phyloP scores from a whole-genome alignment of 2,113 vertebrate genomes.

The Anser cygnoides region DNA sequence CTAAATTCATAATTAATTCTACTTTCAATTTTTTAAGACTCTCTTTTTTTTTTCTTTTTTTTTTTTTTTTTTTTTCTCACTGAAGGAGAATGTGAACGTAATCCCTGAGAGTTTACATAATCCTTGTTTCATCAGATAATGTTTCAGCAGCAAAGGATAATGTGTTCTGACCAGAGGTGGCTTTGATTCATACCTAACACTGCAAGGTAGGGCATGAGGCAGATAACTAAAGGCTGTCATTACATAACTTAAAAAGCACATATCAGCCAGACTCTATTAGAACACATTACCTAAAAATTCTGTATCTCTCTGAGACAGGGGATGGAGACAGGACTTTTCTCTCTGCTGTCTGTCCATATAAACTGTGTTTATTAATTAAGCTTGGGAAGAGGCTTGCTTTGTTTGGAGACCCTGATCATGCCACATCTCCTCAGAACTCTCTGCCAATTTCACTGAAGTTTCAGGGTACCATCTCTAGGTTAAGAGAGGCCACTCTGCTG shows the following conservation, averaged over 20 bases:
- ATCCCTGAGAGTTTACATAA: not conserved
- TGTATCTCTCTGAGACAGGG: not conserved
- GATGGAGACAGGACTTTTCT: not conserved
- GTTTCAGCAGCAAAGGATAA: slow-evolving; percentile 6
- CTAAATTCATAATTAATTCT: slow-evolving; percentile 69
- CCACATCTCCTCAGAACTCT: not conserved
- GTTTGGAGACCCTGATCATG: not conserved
- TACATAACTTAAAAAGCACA: not conserved
- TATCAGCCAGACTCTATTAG: not conserved
- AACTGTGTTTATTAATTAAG: not conserved
- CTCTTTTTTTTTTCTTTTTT: not conserved
- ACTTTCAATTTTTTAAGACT: slow-evolving; percentile 43
- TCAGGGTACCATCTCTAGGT: not conserved
- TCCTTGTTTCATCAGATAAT: not conserved
- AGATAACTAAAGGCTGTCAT: slow-evolving; percentile 8
- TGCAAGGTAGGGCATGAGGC: slow-evolving; percentile 14
- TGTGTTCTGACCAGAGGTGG: not conserved
- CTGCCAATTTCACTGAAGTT: not conserved
- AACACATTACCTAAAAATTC: not conserved
- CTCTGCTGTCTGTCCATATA: not conserved
- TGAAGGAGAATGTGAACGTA: not conserved
- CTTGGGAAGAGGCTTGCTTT: not conserved
- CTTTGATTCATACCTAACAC: slow-evolving; percentile 29
- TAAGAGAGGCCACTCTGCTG: not conserved
- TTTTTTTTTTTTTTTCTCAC: not conserved